phyloP scores from a whole-genome alignment of 1,140 invertebrate genomes.

The Bombus waltoni region DNA sequence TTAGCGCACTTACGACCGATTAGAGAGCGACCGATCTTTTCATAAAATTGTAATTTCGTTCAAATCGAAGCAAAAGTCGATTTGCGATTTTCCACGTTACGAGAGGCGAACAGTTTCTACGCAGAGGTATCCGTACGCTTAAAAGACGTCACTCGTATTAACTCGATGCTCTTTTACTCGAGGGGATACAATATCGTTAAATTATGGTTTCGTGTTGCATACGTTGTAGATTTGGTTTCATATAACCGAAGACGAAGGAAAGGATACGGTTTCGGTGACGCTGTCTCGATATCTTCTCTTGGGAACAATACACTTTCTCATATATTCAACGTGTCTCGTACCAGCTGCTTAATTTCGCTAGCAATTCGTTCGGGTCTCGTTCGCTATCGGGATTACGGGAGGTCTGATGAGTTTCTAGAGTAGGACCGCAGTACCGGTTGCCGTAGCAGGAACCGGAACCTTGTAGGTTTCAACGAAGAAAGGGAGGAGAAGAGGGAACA shows the following conservation, averaged over 20 bases:
- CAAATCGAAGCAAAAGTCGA: background rate
- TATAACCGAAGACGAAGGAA: background rate
- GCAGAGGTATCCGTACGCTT: background rate
- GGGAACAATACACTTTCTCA: conserved; percentile 23
- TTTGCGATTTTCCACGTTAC: background rate
- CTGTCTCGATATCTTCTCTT: conserved; percentile 31
- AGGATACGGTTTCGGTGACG: background rate
- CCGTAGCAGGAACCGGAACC: conserved; percentile 73
- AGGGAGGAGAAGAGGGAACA: conserved; percentile 62
- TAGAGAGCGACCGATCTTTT: background rate
- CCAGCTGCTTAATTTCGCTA: conserved; percentile 75
- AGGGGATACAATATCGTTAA: background rate
- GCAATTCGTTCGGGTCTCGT: conserved; percentile 77
- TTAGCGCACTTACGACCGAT: background rate
- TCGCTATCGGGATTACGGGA: conserved; percentile 77
- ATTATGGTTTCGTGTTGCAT: background rate
- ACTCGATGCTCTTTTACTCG: too few relatives aligned
- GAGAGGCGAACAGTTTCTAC: background rate
- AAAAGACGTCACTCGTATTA: background rate
- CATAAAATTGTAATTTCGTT: background rate
- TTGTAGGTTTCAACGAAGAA: conserved; percentile 72
- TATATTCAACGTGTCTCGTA: conserved; percentile 56
- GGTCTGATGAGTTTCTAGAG: conserved; percentile 80
- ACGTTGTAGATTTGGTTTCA: background rate
- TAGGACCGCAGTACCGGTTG: conserved; percentile 69